Evolutionary conservation across 1,140 invertebrate genomes (phyloP).

Genomic region (Radopholus similis): DNA sequence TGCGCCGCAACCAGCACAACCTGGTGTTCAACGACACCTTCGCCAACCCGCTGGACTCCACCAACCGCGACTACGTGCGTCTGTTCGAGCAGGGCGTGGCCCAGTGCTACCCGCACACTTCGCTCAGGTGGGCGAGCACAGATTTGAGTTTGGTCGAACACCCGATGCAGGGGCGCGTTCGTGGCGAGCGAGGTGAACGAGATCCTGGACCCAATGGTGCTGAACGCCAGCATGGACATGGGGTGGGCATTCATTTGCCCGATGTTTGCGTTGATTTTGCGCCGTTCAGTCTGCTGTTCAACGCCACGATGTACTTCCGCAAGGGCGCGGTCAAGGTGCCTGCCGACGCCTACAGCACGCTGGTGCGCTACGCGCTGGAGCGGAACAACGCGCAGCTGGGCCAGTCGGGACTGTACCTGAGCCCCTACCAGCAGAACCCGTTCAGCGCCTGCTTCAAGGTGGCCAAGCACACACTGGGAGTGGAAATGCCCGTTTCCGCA

Average conservation of each 20-base stretch:
- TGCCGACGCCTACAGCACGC: conserved; percentile 48
- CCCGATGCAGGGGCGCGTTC: conserved; percentile 38
- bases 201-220: conserved; percentile 49
- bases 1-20: conserved; percentile 45
- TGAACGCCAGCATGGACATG: conserved; percentile 56
- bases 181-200: conserved; percentile 58
- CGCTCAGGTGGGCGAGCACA: conserved; percentile 24
- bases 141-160: background rate
- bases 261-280: too few species aligned
- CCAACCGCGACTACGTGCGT: conserved; percentile 54
- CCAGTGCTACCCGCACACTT: conserved; percentile 56
- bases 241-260: too few species aligned
- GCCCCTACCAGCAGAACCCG: conserved; percentile 54
- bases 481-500: conserved; percentile 3
- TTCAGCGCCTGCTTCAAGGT: conserved; percentile 59
- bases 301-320: conserved; percentile 56
- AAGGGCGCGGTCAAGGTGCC: conserved; percentile 54
- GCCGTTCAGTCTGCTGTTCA: conserved; percentile 56
- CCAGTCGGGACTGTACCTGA: conserved; percentile 52
- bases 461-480: background rate
- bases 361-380: conserved; percentile 50
- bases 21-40: conserved; percentile 54
- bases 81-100: conserved; percentile 49
- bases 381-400: conserved; percentile 57
- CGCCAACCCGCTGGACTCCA: conserved; percentile 48